Conservation (phyloP, 2,797 vertebrate genomes). For the Discoglossus pictus region DNA sequence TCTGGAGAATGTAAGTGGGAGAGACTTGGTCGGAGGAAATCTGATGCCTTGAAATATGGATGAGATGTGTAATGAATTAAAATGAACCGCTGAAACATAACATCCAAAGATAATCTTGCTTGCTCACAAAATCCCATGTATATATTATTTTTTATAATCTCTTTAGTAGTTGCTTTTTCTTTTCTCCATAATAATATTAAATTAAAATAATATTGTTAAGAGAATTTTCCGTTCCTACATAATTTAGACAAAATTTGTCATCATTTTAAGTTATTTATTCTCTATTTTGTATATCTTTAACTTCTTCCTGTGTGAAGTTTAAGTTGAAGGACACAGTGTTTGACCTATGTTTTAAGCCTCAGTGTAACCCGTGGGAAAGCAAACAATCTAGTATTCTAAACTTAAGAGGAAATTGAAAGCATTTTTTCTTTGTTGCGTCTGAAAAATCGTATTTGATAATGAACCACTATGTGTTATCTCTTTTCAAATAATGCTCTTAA, state of each 20-base stretch:
- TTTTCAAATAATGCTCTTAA: too few relatives aligned
- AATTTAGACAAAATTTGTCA: too few relatives aligned
- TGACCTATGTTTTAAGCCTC: slow-evolving; percentile 20
- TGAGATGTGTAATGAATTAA: slow-evolving; percentile 30
- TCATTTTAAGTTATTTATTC: background rate
- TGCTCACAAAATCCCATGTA: slow-evolving; percentile 6
- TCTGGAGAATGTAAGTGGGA: slow-evolving; percentile 48
- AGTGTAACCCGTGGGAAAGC: slow-evolving; percentile 27
- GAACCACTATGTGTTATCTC: too few relatives aligned
- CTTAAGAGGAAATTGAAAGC: too few relatives aligned
- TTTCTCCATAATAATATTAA: too few relatives aligned
- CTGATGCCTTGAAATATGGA: slow-evolving; percentile 35
- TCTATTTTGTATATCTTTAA: slow-evolving; percentile 9
- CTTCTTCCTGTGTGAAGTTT: slow-evolving; percentile 11
- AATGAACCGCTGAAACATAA: slow-evolving; percentile 28
- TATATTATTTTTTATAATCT: too few relatives aligned
- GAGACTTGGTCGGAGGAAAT: slow-evolving; percentile 14
- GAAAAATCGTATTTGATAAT: too few relatives aligned
- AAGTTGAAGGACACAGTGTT: slow-evolving; percentile 4
- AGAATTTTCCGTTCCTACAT: too few relatives aligned
- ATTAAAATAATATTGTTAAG: too few relatives aligned
- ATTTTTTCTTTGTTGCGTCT: too few relatives aligned
- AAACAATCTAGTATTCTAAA: too few relatives aligned
- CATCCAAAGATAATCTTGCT: slow-evolving; percentile 10
- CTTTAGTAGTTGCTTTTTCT: too few relatives aligned